Evolutionary conservation across 1,140 invertebrate species (phyloP).

Genomic region (Melanaphis sacchari): DNA sequence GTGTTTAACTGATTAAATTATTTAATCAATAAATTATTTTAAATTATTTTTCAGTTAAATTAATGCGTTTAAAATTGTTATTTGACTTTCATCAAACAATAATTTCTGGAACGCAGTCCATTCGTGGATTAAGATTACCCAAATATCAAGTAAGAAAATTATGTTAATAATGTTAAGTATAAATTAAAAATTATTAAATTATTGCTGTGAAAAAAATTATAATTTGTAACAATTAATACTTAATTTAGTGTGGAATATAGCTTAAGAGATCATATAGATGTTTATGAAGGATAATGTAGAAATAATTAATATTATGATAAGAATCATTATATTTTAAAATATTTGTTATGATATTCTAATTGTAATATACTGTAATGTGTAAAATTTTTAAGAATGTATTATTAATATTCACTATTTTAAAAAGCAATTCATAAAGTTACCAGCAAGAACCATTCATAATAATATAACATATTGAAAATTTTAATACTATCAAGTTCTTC

Average conservation of each 20-base stretch:
- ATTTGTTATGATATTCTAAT: neutral
- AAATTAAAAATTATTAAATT: neutral
- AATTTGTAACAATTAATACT: neutral
- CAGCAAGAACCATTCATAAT: neutral
- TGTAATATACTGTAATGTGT: neutral
- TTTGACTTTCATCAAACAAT: slow-evolving; percentile 7
- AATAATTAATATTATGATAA: neutral
- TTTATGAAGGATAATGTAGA: neutral
- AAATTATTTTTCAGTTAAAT: slow-evolving; percentile 2
- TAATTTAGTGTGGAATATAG: neutral
- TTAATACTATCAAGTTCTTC: no score
- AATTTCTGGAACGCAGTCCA: slow-evolving; percentile 12
- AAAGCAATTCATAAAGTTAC: neutral
- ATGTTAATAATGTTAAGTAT: neutral
- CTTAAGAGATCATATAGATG: neutral
- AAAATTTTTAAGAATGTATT: neutral
- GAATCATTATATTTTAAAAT: neutral
- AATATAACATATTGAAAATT: no score
- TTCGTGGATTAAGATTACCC: slow-evolving; percentile 45
- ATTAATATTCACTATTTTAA: neutral
- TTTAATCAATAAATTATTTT: no score
- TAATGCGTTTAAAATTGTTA: slow-evolving; percentile 45
- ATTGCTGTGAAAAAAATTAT: neutral
- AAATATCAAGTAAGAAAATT: slow-evolving; percentile 46
- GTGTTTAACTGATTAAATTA: neutral